Conservation (phyloP, 2,797 vertebrate species). For the Poecilia wingei region DNA sequence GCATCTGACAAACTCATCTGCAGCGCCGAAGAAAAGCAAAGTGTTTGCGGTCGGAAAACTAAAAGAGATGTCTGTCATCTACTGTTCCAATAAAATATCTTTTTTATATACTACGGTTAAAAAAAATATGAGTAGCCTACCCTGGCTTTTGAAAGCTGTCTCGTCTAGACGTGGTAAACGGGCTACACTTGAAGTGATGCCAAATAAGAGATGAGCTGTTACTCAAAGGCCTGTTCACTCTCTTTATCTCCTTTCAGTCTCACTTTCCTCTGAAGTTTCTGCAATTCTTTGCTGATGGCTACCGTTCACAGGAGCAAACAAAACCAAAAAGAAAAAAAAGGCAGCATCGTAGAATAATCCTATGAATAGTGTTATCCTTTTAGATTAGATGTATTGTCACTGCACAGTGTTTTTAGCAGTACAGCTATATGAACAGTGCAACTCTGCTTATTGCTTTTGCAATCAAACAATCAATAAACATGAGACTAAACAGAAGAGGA, state of each 20-base stretch:
- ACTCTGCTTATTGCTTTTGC: no score
- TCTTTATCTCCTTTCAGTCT: conserved; percentile 60
- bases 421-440: no score
- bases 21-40: conserved; percentile 52
- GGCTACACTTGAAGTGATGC: conserved; percentile 71
- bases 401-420: no score
- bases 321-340: conserved; percentile 20
- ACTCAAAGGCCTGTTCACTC: conserved; percentile 64
- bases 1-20: conserved; percentile 76
- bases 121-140: conserved; percentile 35
- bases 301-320: conserved; percentile 54
- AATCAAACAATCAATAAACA: no score
- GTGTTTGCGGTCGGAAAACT: conserved; percentile 70
- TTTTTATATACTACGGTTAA: conserved; percentile 70
- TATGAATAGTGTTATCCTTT: background rate
- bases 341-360: conserved; percentile 16
- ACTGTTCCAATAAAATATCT: conserved; percentile 69
- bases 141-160: conserved; percentile 63
- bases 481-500: no score
- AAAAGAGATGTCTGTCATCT: conserved; percentile 75
- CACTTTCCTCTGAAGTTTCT: conserved; percentile 51
- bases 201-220: conserved; percentile 75
- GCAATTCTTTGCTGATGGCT: conserved; percentile 53
- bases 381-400: background rate
- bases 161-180: conserved; percentile 76